Base-by-base conservation (phyloP, 2,113 vertebrate genomes). In the Heloderma charlesbogerti region DNA sequence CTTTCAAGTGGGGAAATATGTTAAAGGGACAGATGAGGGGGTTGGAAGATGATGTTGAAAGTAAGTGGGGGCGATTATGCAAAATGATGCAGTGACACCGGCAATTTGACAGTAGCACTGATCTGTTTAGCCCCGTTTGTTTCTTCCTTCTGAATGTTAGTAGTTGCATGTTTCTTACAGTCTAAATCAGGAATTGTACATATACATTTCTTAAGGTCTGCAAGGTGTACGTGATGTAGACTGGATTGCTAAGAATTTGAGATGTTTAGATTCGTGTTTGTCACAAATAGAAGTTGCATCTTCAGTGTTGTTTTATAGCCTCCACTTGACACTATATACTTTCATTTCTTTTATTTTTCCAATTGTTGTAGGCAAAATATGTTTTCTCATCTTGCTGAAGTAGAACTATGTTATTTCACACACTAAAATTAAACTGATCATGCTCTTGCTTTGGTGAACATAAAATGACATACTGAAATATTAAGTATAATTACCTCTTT, bases 371-470 rank as follows among this genome's bases (percentile, higher is more conserved):
- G 63, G n/a, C 45, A 54, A 16, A n/a, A 37, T 71, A 69, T 63
- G n/a, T 57, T 84, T 85, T n/a, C 75, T 80, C 51, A 51, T 34
- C 93, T 87, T 93, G 60, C 72, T 94, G 84, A 86, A 63, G 78
- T 4, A 29, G 43, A 67, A 92, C 88, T 93, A 81, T 60, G 83
- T 94, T 92, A 90, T 81, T 78, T 69, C 40, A 71, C 54, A 31
- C 48, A 60, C 63, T 34, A 48, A 87, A 83, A 91, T 79, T 90
- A 7, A 84, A 63, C 92, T 84, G 89, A 91, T 91, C 27, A 8
- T 0, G 0, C 54, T 92, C 77, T 75, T 54, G 54, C 78, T 51
- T 91, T 85, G 78, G 22, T 0, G 91, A 75, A 90, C 74, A 80
- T 81, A 91, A 93, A 93, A 87, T 63, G 2, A 15, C 84, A 81